phyloP scores from a whole-genome alignment of 1,140 invertebrate genomes.

The roundworm (Caenorhabditis elegans) region WBcel235 BX284602.5:4029501-4030000 shows the following conservation, averaged over 20 bases:
- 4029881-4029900: neutral
- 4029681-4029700: no score
- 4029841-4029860: neutral
- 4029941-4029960: neutral
- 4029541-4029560: no score
- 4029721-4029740: no score
- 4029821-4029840: slow-evolving; percentile 16
- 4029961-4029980: slow-evolving; percentile 24
- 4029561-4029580: no score
- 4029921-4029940: neutral
- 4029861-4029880: slow-evolving; percentile 35
- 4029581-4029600: no score
- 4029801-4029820: slow-evolving; percentile 34
- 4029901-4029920: neutral
- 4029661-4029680: no score
- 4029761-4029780: slow-evolving; percentile 20
- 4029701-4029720: no score
- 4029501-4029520: no score
- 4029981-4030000: slow-evolving; percentile 2
- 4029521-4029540: no score
- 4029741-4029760: slow-evolving; percentile 15
- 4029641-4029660: no score
- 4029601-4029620: no score
- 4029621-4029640: no score
- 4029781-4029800: slow-evolving; percentile 21